A percentile compares a stretch with the other conserved stretches of the same genome.
These are phyloP conservation scores for Cnemophilus loriae DNA, from an alignment of 2,113 vertebrate genomes.

Conservation along the genomic window DNA sequence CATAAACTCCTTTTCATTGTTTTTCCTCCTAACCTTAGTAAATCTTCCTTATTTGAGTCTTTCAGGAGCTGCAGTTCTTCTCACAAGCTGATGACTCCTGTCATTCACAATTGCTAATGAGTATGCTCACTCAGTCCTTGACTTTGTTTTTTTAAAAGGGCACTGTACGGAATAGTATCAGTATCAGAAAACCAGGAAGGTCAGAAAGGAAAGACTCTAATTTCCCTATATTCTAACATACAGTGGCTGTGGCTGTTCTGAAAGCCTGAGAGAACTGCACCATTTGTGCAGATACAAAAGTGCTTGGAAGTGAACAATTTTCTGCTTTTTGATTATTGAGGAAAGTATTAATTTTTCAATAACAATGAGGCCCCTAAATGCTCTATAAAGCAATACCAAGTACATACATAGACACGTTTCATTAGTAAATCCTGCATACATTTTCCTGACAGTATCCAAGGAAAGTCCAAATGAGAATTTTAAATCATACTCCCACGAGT, in stretches of 20 bases:
- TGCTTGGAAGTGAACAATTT: neutral
- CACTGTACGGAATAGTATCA: neutral
- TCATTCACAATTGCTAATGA: neutral
- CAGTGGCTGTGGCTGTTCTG: neutral
- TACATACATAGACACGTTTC: neutral
- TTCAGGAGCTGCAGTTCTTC: neutral
- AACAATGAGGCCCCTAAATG: neutral
- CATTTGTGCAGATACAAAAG: neutral
- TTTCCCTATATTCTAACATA: neutral
- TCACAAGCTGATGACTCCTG: neutral
- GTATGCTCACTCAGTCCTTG: neutral
- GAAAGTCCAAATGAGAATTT: neutral
- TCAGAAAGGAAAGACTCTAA: neutral
- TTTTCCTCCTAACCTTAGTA: neutral
- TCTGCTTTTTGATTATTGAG: neutral
- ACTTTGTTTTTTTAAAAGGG: neutral
- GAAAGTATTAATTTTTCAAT: neutral
- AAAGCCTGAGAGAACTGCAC: neutral
- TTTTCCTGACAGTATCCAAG: neutral
- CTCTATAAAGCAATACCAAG: neutral
- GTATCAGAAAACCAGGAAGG: neutral
- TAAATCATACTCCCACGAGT: neutral
- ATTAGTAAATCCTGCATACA: neutral
- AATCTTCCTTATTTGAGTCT: neutral
- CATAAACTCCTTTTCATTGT: neutral